Evolutionary conservation across 2,888 invertebrate species (phyloP), one percentile per base, ranked within the genome.

Genomic region (Eledona agricola): DNA sequence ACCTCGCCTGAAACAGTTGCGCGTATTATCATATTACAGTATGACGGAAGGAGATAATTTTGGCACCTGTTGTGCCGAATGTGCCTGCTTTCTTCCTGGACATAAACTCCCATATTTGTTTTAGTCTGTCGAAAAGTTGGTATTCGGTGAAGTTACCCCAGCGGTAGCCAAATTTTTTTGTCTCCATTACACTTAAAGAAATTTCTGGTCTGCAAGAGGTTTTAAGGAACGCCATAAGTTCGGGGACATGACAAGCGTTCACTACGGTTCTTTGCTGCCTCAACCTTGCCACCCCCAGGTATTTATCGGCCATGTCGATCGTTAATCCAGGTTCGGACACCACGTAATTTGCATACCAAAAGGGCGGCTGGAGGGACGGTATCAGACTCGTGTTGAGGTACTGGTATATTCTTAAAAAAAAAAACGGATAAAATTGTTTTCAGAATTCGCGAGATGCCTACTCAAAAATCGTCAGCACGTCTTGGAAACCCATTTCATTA

Each of bases 311-410:
- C 12, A 65, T 59, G 54, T 71, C 71, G 3, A 61, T 57, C 5
- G 63, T 65, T 55, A 66, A 54, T 9, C 70, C 70, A 4, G 69
- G 62, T 15, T 63, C 59, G 0, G 59, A 45, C 6, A 56, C 51
- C 5, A 57, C 23, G 29, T 52, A 69, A 16, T 55, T 62, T 9
- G 60, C 66, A 32, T 71, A 71, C 69, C 69, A 72, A n/a, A 56
- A 49, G 1, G 22, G 42, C 1, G 65, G 59, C 28, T 71, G 71
- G 13, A 67, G 22, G n/a, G 61, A 45, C 1, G 51, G 54, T n/a
- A 70, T 49, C 0, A 69, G 35, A 3, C 62, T 62, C 0, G 50
- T 17, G 10, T 51, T 31, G n/a, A 66, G 12, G 40, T 63, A 68
- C 3, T 42, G 35, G 26, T 56, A 19, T 1, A 67, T 58, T 7